Percentiles rank a stretch among this genome's conserved stretches.
Evolutionary conservation across 2,113 vertebrate species (phyloP).

Genomic region (Indicator maculatus): DNA sequence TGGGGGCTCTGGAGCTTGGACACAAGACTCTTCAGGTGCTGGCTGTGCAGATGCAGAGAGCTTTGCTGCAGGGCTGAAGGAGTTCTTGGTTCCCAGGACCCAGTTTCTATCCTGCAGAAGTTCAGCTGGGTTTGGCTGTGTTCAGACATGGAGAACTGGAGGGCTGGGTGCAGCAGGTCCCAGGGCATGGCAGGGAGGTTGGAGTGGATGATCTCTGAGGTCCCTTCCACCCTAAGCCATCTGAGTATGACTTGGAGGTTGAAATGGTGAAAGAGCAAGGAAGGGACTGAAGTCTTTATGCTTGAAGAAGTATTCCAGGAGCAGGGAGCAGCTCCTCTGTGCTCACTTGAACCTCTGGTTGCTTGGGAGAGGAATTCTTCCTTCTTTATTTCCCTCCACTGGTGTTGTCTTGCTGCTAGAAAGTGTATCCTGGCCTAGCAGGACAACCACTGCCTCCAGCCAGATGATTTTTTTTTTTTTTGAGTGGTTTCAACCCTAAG

Average conservation of each 20-base stretch:
- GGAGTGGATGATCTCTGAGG: no score
- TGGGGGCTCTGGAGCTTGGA: no score
- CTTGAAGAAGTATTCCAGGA: not conserved
- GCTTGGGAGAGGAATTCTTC: not conserved
- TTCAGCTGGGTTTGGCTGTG: not conserved
- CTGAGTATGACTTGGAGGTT: not conserved
- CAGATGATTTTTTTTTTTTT: not conserved
- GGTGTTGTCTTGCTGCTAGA: not conserved
- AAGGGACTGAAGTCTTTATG: fast-evolving
- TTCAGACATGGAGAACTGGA: fast-evolving
- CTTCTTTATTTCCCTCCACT: not conserved
- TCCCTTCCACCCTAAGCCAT: no score
- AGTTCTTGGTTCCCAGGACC: not conserved
- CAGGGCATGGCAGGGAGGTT: no score
- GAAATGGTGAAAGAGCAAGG: fast-evolving
- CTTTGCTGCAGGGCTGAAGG: not conserved
- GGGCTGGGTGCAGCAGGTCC: no score
- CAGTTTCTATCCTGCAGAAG: no score
- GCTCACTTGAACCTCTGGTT: fast-evolving
- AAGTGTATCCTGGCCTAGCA: not conserved
- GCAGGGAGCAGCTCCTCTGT: not conserved
- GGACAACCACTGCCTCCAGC: not conserved
- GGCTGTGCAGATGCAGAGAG: fast-evolving
- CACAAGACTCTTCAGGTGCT: no score
- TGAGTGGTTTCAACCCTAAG: not conserved